Evolutionary conservation across 2,797 vertebrate species (phyloP).

Genomic region (Falco concolor): DNA sequence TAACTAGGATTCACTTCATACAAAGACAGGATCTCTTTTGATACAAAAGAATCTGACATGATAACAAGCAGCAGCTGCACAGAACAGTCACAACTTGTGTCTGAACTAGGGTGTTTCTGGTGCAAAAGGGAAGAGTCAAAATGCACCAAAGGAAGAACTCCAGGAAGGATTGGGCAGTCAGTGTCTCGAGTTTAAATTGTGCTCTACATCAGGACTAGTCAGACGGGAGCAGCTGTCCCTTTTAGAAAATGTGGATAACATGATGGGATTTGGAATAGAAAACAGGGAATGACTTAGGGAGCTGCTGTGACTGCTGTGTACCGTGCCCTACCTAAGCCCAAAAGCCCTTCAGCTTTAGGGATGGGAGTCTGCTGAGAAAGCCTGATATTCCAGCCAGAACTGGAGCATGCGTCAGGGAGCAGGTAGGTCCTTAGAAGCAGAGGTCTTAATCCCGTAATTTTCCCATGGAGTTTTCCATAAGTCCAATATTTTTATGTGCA

Average conservation of each 20-base stretch:
- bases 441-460: neutral
- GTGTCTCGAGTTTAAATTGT: neutral
- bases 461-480: neutral
- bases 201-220: neutral
- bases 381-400: neutral
- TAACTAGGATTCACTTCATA: neutral
- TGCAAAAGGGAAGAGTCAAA: neutral
- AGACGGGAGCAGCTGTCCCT: neutral
- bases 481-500: neutral
- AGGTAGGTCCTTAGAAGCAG: neutral
- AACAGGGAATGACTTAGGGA: neutral
- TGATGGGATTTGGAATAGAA: fast-evolving
- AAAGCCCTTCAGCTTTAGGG: neutral
- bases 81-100: neutral
- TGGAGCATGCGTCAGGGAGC: neutral
- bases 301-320: neutral
- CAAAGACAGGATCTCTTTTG: neutral
- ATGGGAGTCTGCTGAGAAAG: neutral
- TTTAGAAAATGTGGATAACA: neutral
- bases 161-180: neutral
- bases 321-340: neutral
- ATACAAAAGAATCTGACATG: neutral
- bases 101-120: neutral
- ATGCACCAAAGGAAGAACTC: neutral
- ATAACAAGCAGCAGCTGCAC: neutral